Conservation (phyloP, 2,113 vertebrate species). For the Sturnira hondurensis region DNA sequence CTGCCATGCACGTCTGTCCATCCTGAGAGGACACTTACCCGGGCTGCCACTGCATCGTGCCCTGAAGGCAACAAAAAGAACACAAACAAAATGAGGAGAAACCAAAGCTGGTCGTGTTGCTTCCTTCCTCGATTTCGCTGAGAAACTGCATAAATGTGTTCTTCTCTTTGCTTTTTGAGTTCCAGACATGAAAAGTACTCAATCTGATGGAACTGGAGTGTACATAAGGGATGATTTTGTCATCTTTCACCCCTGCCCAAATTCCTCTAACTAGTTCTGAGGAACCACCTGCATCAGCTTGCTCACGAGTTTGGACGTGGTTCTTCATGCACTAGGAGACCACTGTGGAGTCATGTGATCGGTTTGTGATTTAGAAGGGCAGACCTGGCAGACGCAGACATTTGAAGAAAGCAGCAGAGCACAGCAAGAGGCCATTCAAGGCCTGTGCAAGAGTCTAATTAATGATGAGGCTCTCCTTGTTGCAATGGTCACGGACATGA, state of each 20-base stretch:
- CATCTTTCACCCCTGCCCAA: background rate
- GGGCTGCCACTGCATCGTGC: background rate
- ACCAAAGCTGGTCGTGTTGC: background rate
- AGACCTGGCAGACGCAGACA: background rate
- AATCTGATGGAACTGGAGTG: background rate
- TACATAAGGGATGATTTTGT: background rate
- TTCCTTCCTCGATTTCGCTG: background rate
- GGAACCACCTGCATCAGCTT: background rate
- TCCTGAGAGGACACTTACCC: background rate
- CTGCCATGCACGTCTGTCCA: background rate
- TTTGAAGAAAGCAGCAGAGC: background rate
- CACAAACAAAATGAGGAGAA: background rate
- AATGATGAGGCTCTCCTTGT: background rate
- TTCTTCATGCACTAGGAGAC: background rate
- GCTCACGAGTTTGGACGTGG: background rate
- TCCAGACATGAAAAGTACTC: background rate
- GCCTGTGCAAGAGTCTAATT: background rate
- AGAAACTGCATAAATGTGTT: background rate
- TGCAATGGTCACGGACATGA: fast-evolving
- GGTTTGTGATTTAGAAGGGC: background rate
- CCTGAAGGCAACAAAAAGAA: background rate
- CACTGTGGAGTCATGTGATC: background rate
- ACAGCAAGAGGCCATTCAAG: background rate
- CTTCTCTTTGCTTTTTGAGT: background rate
- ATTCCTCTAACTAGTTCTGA: conserved; percentile 9